Evolutionary conservation across 2,888 invertebrate genomes (phyloP), one percentile per base, ranked within the genome.

Genomic region (Caenorhabditis sp.): DNA sequence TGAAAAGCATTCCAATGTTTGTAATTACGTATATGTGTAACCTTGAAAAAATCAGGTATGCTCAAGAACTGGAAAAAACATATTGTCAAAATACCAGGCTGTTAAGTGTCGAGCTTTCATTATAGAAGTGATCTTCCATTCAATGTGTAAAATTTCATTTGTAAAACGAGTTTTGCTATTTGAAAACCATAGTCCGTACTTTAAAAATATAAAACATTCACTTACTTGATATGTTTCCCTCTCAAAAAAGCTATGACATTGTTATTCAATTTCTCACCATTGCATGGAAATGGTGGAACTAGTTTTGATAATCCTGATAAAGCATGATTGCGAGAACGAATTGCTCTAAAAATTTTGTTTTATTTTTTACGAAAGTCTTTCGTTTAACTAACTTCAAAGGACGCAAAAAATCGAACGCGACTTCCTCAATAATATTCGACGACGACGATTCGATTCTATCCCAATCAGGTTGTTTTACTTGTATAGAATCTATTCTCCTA

Each of bases 191-290:
- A 50, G 25, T 61, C n/a, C n/a, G n/a, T n/a, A n/a, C n/a, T n/a
- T n/a, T n/a, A 50, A 21, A 56, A 12, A 7, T 12, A 53, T 53
- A 56, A 56, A 56, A 56, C 3, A 59, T 69, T 58, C 20, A 20
- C 20, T 50, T 70, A 84, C 25, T 71, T 64, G 52, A 81, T 76
- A 17, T 69, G 65, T 26, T 73, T 67, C 3, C 84, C 84, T n/a
- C 66, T 76, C 14, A 84, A 63, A 36, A 76, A 64, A n/a, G 83
- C 84, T 25, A 83, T 59, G 1, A 69, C 74, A 49, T 77, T 74
- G 0, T 66, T 60, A 0, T 52, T 59, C 53, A 84, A 54, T 54
- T 76, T 63, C 20, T 77, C 71, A 43, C 21, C 70, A 17, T 50
- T 58, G 23, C 67, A 69, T 38, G 70, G 68, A 14, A 85, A 70